Conservation (phyloP, 2,888 invertebrate species). For the Selenia dentaria region DNA sequence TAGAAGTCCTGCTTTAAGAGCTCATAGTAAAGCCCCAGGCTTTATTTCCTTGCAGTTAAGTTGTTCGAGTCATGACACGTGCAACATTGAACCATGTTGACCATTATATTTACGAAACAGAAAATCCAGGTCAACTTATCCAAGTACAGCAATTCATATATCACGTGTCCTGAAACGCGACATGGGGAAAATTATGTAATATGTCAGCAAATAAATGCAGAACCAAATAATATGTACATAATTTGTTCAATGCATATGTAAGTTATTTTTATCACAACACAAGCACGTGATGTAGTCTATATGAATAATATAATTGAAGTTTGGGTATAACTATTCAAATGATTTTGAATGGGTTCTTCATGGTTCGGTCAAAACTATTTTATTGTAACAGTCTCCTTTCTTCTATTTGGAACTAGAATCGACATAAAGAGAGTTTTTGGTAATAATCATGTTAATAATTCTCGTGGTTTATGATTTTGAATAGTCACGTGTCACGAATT, state of each 20-base stretch:
- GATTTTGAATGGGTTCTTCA: background rate
- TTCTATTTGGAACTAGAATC: background rate
- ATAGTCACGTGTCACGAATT: background rate
- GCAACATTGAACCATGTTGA: background rate
- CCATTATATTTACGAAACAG: background rate
- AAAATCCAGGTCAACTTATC: background rate
- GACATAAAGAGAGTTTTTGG: background rate
- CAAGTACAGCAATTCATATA: background rate
- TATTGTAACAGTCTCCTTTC: background rate
- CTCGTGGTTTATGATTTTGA: background rate
- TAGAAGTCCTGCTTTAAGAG: too few relatives aligned
- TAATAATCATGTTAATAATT: background rate
- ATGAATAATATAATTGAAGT: background rate
- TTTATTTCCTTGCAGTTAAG: too few relatives aligned
- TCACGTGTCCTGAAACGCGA: background rate
- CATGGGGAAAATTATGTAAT: background rate
- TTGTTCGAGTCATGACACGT: too few relatives aligned
- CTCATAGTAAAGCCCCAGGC: too few relatives aligned
- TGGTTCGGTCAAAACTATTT: background rate
- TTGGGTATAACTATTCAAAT: background rate
- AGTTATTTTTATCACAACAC: background rate
- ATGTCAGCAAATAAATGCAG: background rate
- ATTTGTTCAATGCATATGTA: background rate
- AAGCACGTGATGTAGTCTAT: background rate
- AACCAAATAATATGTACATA: background rate